These are phyloP conservation scores for Callinectes sapidus DNA, from an alignment of 2,888 invertebrate genomes.

Conservation along the genomic window DNA sequence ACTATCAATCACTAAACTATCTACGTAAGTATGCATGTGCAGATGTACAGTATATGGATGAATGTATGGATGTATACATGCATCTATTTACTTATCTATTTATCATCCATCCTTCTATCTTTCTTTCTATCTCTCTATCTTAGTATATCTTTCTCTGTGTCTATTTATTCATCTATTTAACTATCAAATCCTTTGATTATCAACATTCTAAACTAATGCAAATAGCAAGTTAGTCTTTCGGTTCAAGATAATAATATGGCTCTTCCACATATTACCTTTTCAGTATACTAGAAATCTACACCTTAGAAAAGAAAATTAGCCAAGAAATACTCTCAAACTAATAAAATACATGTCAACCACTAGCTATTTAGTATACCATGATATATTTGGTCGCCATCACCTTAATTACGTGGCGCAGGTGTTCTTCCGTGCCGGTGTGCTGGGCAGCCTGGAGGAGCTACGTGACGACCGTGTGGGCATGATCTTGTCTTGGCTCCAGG, in stretches of 20 bases:
- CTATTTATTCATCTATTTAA: no score
- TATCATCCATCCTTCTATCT: no score
- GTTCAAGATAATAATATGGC: background rate
- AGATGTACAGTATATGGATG: no score
- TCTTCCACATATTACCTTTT: background rate
- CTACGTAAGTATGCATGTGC: no score
- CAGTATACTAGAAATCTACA: background rate
- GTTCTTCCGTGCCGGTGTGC: constrained; percentile 99
- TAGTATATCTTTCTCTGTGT: no score
- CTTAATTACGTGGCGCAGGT: constrained; percentile 80
- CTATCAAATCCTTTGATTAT: no score
- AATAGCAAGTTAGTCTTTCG: no score
- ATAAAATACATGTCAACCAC: background rate
- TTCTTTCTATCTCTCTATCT: no score
- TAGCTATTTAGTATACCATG: background rate
- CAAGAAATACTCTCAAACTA: background rate
- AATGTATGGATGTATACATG: no score
- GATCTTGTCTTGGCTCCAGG: constrained; percentile 98
- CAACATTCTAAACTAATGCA: no score
- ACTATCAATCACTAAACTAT: no score
- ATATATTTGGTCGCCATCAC: background rate
- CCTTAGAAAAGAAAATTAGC: background rate
- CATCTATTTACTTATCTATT: no score
- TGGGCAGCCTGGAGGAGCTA: constrained; percentile 99
- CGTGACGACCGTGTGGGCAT: constrained; percentile 99